These are phyloP conservation scores for Atrina japonica DNA, from an alignment of 2,888 invertebrate genomes.

Conservation along the genomic window DNA sequence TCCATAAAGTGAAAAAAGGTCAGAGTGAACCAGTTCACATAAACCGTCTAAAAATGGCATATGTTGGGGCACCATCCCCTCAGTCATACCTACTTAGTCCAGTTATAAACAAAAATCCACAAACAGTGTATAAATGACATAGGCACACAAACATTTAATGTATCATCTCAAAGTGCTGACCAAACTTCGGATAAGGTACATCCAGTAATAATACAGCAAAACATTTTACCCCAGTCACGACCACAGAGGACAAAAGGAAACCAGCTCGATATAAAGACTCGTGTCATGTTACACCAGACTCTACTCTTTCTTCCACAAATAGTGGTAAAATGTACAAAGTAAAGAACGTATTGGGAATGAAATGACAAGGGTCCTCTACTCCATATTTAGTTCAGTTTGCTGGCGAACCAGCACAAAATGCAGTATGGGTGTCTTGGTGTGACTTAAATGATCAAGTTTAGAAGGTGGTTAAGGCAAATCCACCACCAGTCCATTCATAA, in stretches of 20 bases:
- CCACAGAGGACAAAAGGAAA: background rate
- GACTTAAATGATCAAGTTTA: slow-evolving; percentile 2
- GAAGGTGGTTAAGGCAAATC: background rate
- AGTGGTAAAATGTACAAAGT: slow-evolving; percentile 3
- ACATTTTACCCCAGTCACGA: background rate
- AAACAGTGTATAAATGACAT: background rate
- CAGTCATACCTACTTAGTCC: background rate
- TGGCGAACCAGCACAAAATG: slow-evolving; percentile 27
- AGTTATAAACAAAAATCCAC: background rate
- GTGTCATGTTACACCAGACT: slow-evolving; percentile 14
- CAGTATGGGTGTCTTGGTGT: slow-evolving; percentile 8
- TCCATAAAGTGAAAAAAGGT: slow-evolving; percentile 9
- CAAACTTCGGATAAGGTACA: no score
- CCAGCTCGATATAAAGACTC: slow-evolving; percentile 5
- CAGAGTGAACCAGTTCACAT: slow-evolving; percentile 32
- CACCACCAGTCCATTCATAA: no score
- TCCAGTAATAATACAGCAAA: no score
- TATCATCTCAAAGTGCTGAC: no score
- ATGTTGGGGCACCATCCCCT: slow-evolving; percentile 30
- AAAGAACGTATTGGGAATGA: slow-evolving; percentile 10
- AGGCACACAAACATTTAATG: background rate
- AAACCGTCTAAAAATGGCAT: slow-evolving; percentile 36
- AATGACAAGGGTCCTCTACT: no score
- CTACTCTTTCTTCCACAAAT: slow-evolving; percentile 2
- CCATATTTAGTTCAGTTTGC: slow-evolving; percentile 15